These are phyloP conservation scores for Sebastes vulpes DNA, from an alignment of 2,797 vertebrate species.

Conservation along the genomic window DNA sequence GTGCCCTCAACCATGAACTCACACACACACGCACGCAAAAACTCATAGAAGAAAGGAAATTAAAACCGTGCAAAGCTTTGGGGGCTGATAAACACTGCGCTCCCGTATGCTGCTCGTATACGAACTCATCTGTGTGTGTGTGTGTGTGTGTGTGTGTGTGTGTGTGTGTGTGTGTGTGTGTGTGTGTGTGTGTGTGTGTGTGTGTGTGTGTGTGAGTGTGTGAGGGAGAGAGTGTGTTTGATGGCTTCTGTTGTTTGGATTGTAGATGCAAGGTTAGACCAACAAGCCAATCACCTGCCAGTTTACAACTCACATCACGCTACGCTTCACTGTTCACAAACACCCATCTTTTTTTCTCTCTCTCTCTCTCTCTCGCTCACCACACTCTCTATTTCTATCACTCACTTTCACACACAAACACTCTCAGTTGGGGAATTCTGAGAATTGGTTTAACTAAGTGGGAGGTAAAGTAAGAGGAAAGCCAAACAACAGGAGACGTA, in stretches of 20 bases:
- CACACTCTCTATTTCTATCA: background rate
- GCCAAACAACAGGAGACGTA: background rate
- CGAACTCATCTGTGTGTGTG: constrained; percentile 10
- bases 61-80: constrained; percentile 34
- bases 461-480: constrained; percentile 37
- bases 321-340: constrained; percentile 52
- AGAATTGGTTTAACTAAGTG: constrained; percentile 34
- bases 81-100: constrained; percentile 49
- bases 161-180: background rate
- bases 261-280: constrained; percentile 61
- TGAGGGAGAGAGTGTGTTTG: constrained; percentile 7
- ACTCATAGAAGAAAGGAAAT: constrained; percentile 51
- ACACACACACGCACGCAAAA: background rate
- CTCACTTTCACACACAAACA: background rate
- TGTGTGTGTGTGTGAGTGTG: background rate
- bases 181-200: background rate
- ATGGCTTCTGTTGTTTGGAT: constrained; percentile 52
- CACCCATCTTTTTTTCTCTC: background rate
- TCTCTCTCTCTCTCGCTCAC: background rate
- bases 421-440: constrained; percentile 22
- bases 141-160: background rate
- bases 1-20: constrained; percentile 15
- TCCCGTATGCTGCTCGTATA: constrained; percentile 26
- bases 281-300: constrained; percentile 68
- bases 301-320: constrained; percentile 55